Evolutionary conservation across 2,113 vertebrate species (phyloP).

Genomic region (Scophthalmus maximus): DNA sequence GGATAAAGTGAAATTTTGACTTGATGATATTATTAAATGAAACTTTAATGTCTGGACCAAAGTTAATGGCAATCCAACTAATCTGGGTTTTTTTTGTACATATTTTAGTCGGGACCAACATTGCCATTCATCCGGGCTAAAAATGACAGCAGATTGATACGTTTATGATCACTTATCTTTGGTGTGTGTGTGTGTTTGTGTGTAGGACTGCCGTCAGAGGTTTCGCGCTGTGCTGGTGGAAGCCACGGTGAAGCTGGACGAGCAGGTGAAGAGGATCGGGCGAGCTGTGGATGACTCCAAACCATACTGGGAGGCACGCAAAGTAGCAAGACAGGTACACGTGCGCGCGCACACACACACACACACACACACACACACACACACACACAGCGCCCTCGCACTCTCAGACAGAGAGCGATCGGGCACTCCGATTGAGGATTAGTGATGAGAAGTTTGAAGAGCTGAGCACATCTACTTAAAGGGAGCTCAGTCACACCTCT

Average conservation of each 20-base stretch:
- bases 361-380: slow-evolving; percentile 1
- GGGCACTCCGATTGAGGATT: slow-evolving; percentile 49
- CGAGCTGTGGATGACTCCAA: slow-evolving; percentile 98
- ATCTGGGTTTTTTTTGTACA: too few species aligned
- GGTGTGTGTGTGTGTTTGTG: slow-evolving; percentile 14
- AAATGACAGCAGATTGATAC: not conserved
- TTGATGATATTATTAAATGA: too few species aligned
- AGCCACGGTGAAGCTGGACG: slow-evolving; percentile 93
- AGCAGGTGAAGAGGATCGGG: slow-evolving; percentile 94
- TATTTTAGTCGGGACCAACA: too few species aligned
- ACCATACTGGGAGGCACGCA: slow-evolving; percentile 97
- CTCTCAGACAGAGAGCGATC: slow-evolving; percentile 24
- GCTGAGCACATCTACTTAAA: slow-evolving; percentile 65
- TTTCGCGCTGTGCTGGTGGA: slow-evolving; percentile 93
- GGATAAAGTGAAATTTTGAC: not conserved
- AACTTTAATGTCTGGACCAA: too few species aligned
- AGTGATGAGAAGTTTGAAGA: slow-evolving; percentile 63
- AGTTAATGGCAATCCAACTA: too few species aligned
- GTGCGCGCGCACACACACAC: slow-evolving; percentile 1
- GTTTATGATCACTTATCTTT: not conserved
- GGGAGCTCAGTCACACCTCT: slow-evolving; percentile 45
- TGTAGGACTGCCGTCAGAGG: slow-evolving; percentile 93
- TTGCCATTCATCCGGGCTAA: not conserved
- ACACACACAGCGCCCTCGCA: not conserved
- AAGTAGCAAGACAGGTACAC: slow-evolving; percentile 91